Percentiles rank a stretch among this genome's conserved stretches.
phyloP scores from a whole-genome alignment of 1,140 invertebrate genomes.

The Druon quercuslanigerum region DNA sequence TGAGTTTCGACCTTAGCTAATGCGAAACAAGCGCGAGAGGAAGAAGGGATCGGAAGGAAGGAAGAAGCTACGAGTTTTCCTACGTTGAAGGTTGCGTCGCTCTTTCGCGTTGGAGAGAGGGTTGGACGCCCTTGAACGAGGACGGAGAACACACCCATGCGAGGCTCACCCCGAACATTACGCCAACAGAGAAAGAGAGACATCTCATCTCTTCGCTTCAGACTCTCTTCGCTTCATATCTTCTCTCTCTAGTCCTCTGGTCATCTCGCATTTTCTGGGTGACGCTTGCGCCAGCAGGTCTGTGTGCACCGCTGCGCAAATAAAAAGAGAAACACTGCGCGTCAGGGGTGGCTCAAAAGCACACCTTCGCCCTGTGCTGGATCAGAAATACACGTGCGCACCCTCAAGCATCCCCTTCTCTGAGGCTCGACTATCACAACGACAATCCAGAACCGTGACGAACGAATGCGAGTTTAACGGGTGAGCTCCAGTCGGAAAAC shows the following conservation, averaged over 20 bases:
- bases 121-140: constrained; percentile 71
- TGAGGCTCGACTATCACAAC: constrained; percentile 10
- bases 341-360: constrained; percentile 43
- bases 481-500: constrained; percentile 31
- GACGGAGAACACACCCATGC: constrained; percentile 62
- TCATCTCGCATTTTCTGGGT: constrained; percentile 61
- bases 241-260: not conserved
- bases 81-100: constrained; percentile 60
- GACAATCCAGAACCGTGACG: constrained; percentile 28
- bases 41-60: constrained; percentile 33
- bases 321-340: constrained; percentile 56
- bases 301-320: constrained; percentile 40
- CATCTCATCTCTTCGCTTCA: constrained; percentile 32
- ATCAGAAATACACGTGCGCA: constrained; percentile 48
- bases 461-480: constrained; percentile 34
- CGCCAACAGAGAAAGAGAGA: constrained; percentile 42
- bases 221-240: constrained; percentile 5
- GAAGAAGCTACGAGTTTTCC: constrained; percentile 42
- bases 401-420: constrained; percentile 36
- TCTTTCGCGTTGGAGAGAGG: constrained; percentile 44
- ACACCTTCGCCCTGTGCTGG: constrained; percentile 13
- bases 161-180: constrained; percentile 50
- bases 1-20: constrained; percentile 38
- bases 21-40: constrained; percentile 27
- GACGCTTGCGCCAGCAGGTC: constrained; percentile 61